Evolutionary conservation across 1,140 invertebrate species (phyloP).

Genomic region (Hyles euphorbiae): DNA sequence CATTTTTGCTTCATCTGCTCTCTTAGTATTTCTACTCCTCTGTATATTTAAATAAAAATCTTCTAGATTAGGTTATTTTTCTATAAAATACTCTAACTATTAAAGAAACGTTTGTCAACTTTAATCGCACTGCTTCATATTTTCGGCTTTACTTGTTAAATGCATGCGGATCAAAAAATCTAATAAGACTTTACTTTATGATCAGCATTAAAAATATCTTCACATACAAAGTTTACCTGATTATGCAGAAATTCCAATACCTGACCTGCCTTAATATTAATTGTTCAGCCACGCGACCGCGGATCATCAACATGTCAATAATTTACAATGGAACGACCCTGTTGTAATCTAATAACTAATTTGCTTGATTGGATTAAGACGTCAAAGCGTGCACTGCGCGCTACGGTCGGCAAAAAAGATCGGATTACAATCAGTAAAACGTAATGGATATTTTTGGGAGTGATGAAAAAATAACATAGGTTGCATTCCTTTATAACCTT

Average conservation of each 20-base stretch:
- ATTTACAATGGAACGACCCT: constrained; percentile 40
- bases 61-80: too few relatives aligned
- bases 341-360: constrained; percentile 59
- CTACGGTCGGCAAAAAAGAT: constrained; percentile 61
- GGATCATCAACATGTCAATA: constrained; percentile 41
- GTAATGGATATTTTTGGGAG: constrained; percentile 27
- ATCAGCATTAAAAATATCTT: too few relatives aligned
- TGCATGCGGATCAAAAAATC: too few relatives aligned
- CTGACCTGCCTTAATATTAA: constrained; percentile 58
- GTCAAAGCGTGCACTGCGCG: constrained; percentile 46
- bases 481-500: background rate
- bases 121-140: too few relatives aligned
- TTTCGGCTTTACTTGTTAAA: too few relatives aligned
- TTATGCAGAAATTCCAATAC: constrained; percentile 12
- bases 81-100: too few relatives aligned
- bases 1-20: too few relatives aligned
- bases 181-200: too few relatives aligned
- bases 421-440: constrained; percentile 30
- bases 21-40: too few relatives aligned
- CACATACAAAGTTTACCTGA: background rate
- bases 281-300: constrained; percentile 29
- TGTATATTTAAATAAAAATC: too few relatives aligned
- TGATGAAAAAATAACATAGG: background rate
- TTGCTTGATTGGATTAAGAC: constrained; percentile 67
- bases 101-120: too few relatives aligned